These are phyloP conservation scores for Muscicapa comitata DNA, from an alignment of 2,797 vertebrate species.

Conservation along the genomic window DNA sequence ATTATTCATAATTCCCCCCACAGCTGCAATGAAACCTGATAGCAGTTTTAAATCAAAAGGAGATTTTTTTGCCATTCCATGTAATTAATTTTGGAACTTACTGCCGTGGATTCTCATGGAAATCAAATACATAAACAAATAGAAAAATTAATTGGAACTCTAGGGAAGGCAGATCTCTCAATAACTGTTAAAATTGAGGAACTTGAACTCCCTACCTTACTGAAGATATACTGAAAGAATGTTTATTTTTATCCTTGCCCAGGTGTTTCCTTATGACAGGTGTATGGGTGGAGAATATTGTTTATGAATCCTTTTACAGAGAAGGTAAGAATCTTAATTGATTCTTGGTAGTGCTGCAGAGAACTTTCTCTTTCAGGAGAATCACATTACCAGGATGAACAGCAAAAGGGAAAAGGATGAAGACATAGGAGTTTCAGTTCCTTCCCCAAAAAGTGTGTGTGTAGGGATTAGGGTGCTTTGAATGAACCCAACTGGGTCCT, in stretches of 20 bases:
- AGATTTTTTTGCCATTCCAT: background rate
- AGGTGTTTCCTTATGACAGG: background rate
- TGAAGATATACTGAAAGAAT: background rate
- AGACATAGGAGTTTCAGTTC: background rate
- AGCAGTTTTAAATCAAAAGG: background rate
- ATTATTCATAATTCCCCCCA: background rate
- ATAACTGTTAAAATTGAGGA: background rate
- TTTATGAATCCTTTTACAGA: rapidly evolving
- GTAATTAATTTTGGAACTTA: background rate
- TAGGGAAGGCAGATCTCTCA: background rate
- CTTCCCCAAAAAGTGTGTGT: background rate
- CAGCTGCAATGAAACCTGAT: background rate
- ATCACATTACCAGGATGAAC: rapidly evolving
- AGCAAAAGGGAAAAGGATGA: background rate
- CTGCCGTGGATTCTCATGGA: background rate
- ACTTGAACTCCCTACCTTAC: background rate
- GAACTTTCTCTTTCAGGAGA: background rate
- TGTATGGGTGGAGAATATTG: background rate
- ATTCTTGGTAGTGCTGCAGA: background rate
- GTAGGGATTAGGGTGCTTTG: background rate
- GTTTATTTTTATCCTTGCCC: background rate
- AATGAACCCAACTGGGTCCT: background rate
- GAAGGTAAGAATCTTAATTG: rapidly evolving
- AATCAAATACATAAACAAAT: background rate
- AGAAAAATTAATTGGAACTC: background rate